Evolutionary conservation across 2,888 invertebrate species (phyloP), one percentile per base, ranked within the genome.

Genomic region (Hydroisotoma schaefferi): DNA sequence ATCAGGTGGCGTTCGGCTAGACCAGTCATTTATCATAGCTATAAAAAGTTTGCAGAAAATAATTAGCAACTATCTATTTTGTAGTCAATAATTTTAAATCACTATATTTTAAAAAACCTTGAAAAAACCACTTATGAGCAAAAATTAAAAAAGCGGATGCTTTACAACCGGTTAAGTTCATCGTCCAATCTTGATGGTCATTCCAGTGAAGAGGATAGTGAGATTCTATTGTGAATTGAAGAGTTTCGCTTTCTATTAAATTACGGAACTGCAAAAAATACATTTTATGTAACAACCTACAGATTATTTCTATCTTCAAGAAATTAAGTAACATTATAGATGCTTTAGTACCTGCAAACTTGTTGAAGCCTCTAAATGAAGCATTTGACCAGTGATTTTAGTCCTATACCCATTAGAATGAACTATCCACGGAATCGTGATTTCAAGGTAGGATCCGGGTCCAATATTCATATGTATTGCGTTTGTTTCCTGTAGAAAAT

Each of bases 11-110:
- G 90, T 85, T 82, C 98, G 97, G 59, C 87, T 88, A 1, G 93
- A 85, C 99, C 99, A 99, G 76, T 99, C 98, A 74, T 94, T 92
- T 25, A 95, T 87, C 75, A 99, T 81, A 80, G 95, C 97, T 82
- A 76, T 70, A 5, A 64, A 44, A 57, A 37, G 29, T 18, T 46
- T 22, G 40, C 10, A 23, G 5, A 28, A 26, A 54, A 44, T 23
- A 26, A n/a, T 1, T 15, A n/a, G 18, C n/a, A 44, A 28, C 2
- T 10, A 55, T 23, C 25, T 27, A 4, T 55, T 8, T 6, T 43
- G 8, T n/a, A n/a, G n/a, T n/a, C n/a, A n/a, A n/a, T n/a, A n/a
- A n/a, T n/a, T n/a, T n/a, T n/a, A n/a, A n/a, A n/a, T n/a, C n/a
- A n/a, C n/a, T n/a, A n/a, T 52, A n/a, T n/a, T n/a, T n/a, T n/a